Percentiles rank a stretch among this genome's conserved stretches.
These are phyloP conservation scores for Epinephelus lanceolatus DNA, from an alignment of 2,113 vertebrate species.

Conservation along the genomic window DNA sequence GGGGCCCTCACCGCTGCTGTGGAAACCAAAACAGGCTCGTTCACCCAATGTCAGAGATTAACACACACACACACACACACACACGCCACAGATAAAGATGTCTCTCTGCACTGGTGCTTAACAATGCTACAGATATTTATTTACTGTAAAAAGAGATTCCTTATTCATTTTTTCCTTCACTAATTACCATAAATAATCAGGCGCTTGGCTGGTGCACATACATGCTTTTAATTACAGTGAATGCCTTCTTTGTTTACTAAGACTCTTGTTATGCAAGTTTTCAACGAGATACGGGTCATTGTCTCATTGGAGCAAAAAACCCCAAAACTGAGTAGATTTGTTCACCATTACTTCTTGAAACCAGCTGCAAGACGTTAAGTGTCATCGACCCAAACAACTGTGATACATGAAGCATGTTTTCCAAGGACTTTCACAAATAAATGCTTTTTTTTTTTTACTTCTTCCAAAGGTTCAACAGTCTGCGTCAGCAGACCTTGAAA, in stretches of 20 bases:
- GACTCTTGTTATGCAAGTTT: slow-evolving; percentile 17
- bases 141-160: slow-evolving; percentile 7
- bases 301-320: slow-evolving; percentile 14
- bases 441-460: neutral
- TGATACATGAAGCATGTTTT: slow-evolving; percentile 54
- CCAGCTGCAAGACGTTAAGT: slow-evolving; percentile 58
- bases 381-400: slow-evolving; percentile 56
- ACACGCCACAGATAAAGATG: slow-evolving; percentile 56
- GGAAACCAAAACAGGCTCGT: slow-evolving; percentile 81
- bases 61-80: slow-evolving; percentile 40
- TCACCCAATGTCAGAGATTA: slow-evolving; percentile 74
- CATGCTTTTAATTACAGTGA: slow-evolving; percentile 8
- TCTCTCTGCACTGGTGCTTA: slow-evolving; percentile 27
- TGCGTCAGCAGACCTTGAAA: slow-evolving; percentile 62
- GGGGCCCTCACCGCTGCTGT: slow-evolving; percentile 73
- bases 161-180: neutral
- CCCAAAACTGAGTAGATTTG: slow-evolving; percentile 20
- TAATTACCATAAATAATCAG: neutral
- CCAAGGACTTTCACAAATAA: slow-evolving; percentile 55
- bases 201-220: neutral
- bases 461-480: slow-evolving; percentile 46
- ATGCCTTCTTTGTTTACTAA: neutral
- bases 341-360: slow-evolving; percentile 22
- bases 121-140: slow-evolving; percentile 25
- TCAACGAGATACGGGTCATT: neutral